These are phyloP conservation scores for Armadillidium nasatum DNA, from an alignment of 1,140 invertebrate genomes.

Conservation along the genomic window DNA sequence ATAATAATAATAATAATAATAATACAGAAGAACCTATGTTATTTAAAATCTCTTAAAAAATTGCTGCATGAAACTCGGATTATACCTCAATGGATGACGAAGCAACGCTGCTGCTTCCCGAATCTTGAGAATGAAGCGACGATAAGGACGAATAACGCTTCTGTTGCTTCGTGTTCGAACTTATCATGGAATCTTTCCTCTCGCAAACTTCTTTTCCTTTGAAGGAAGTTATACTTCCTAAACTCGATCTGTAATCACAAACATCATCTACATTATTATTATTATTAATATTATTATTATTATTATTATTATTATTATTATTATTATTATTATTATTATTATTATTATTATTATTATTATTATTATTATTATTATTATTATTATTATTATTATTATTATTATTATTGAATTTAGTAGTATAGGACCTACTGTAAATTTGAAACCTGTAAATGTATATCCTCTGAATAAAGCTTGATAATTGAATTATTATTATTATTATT, in stretches of 20 bases:
- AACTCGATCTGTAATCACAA: neutral
- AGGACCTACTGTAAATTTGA: neutral
- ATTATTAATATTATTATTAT: neutral
- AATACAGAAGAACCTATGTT: too few species aligned
- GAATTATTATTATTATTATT: too few species aligned
- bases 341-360: slow-evolving; percentile 1
- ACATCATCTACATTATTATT: neutral
- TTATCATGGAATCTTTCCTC: neutral
- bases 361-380: neutral
- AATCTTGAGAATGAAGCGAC: neutral
- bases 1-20: too few species aligned
- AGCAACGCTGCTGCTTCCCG: neutral
- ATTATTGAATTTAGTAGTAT: neutral
- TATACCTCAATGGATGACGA: neutral
- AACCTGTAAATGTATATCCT: too few species aligned
- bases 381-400: too few species aligned
- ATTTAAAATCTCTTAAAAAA: too few species aligned
- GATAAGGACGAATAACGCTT: neutral
- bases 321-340: neutral
- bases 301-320: neutral
- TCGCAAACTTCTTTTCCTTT: neutral
- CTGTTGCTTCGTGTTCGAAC: too few species aligned
- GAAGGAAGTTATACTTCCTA: neutral
- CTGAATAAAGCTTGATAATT: too few species aligned
- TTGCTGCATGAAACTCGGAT: too few species aligned